Base-by-base conservation (phyloP, 2,113 vertebrate species). In the Neoarius graeffei region DNA sequence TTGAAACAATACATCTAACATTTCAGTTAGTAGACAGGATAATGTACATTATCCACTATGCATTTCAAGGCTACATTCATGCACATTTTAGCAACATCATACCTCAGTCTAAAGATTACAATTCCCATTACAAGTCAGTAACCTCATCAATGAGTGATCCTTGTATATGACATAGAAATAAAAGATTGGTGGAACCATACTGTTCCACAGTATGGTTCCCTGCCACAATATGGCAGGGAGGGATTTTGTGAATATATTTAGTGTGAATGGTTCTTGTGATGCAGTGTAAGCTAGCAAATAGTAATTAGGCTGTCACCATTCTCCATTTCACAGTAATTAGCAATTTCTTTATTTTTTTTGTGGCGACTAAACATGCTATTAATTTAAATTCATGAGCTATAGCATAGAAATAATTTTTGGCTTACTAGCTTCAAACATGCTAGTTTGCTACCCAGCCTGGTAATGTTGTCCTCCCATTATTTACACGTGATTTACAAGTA, bases 281-380 rank as follows among this genome's bases (percentile, higher is more conserved):
- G 17, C 52, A 56, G 11, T 56, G 23, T 80, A 56, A 27, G 9
- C 42, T 81, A 81, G 56, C n/a, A 60, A 81, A 11, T 60, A 35
- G 19, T 81, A 23, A 81, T 60, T 35, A 23, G 30, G 27, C 56
- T 59, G 15, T 30, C 1, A 35, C 3, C 27, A 81, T 60, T 82
- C 3, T 80, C 52, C 52, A 56, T 80, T 80, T 80, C 76, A 80
- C n/a, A 27, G 52, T 52, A 77, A 50, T 76, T 76, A 76, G 42
- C 73, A 25, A 42, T 42, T 73, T 71, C 5, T 35, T 71, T 71
- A 1, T n/a, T 54, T 80, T 56, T 56, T 69, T 69, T 35, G 30
- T 52, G 54, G n/a, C n/a, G 48, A 13, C 23, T 13, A 77, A 52
- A 56, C 52, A 57, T 80, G 10, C 52, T 56, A 27, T n/a, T 30